Conservation (phyloP, 2,797 vertebrate genomes). For the Sylvia borin region DNA sequence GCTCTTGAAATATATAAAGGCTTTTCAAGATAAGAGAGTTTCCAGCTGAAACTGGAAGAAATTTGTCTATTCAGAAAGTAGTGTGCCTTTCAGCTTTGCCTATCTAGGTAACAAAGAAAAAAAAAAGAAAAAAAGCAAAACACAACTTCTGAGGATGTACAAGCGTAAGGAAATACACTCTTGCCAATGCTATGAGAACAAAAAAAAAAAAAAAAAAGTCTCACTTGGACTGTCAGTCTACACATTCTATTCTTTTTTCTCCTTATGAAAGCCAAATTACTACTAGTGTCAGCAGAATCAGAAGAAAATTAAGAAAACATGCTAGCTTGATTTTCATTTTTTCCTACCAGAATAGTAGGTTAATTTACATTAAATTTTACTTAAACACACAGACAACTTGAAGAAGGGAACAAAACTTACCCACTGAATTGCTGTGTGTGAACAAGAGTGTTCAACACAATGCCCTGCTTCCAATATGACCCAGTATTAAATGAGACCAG, state of each 20-base stretch:
- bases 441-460: neutral
- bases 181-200: neutral
- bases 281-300: neutral
- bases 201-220: neutral
- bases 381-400: neutral
- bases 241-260: neutral
- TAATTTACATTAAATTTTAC: neutral
- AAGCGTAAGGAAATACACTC: neutral
- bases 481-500: neutral
- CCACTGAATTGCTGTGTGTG: neutral
- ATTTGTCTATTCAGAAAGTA: conserved; percentile 9
- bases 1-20: conserved; percentile 8
- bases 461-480: neutral
- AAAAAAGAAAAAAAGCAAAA: neutral
- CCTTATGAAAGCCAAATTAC: neutral
- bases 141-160: neutral
- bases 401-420: neutral
- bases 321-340: neutral
- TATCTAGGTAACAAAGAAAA: neutral
- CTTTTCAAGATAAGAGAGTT: conserved; percentile 22
- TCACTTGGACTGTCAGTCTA: neutral
- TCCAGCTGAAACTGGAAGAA: neutral
- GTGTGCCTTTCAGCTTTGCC: neutral
- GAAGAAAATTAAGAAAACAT: neutral
- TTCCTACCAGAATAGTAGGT: neutral